These are phyloP conservation scores for Sylvietta virens DNA, from an alignment of 2,113 vertebrate species.

Conservation along the genomic window DNA sequence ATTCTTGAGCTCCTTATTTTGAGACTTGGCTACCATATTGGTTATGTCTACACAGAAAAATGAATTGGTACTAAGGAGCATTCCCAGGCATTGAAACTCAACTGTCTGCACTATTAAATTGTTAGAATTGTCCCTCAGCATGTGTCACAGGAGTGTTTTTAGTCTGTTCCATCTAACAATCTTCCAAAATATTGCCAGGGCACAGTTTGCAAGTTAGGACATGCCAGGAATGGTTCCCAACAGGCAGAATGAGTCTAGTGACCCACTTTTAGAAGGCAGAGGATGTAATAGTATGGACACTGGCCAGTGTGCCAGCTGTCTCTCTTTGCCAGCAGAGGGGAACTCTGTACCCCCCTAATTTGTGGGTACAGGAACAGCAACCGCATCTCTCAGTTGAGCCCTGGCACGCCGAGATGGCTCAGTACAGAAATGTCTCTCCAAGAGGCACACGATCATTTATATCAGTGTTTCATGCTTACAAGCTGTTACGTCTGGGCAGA, in stretches of 20 bases:
- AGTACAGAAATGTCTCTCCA: neutral
- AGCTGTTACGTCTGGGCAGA: neutral
- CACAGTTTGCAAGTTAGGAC: neutral
- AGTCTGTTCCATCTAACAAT: neutral
- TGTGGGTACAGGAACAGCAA: neutral
- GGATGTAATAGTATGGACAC: neutral
- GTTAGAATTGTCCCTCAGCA: constrained; percentile 25
- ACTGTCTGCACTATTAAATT: neutral
- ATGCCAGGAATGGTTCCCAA: neutral
- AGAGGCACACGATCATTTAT: neutral
- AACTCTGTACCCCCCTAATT: neutral
- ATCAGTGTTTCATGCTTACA: neutral
- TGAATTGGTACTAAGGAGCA: neutral
- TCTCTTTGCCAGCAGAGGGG: neutral
- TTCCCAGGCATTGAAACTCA: neutral
- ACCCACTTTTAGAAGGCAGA: neutral
- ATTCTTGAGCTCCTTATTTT: neutral
- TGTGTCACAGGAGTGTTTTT: neutral
- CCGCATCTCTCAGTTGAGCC: neutral
- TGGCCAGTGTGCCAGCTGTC: neutral
- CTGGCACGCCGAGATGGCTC: neutral
- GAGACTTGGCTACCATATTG: neutral
- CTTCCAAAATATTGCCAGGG: constrained; percentile 13
- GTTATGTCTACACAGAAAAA: neutral
- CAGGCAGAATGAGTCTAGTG: neutral